phyloP scores from a whole-genome alignment of 2,888 invertebrate species.

The Drosophila mayaguana region DNA sequence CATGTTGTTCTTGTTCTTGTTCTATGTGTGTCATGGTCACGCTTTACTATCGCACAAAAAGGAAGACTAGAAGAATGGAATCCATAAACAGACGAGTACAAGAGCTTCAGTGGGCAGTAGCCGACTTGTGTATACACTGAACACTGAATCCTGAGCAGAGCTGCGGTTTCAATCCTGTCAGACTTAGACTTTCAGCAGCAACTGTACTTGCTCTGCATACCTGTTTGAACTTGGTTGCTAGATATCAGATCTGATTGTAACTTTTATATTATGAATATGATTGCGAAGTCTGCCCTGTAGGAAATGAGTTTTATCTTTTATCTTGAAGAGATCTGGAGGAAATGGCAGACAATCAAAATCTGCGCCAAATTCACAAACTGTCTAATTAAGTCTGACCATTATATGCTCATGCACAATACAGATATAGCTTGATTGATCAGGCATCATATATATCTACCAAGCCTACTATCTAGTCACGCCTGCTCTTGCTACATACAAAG shows the following conservation, averaged over 20 bases:
- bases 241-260: not conserved
- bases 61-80: slow-evolving; percentile 53
- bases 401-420: not conserved
- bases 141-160: not conserved
- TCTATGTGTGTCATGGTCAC: slow-evolving; percentile 6
- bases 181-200: not conserved
- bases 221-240: not conserved
- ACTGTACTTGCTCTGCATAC: not conserved
- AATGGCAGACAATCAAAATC: not conserved
- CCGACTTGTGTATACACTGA: slow-evolving; percentile 3
- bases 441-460: not conserved
- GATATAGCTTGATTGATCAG: not conserved
- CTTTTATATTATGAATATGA: not conserved
- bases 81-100: slow-evolving; percentile 5
- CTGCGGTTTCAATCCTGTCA: too few relatives aligned
- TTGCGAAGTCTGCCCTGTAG: not conserved
- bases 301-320: not conserved
- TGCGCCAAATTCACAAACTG: not conserved
- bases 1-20: slow-evolving; percentile 7
- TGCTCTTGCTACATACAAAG: not conserved
- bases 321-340: not conserved
- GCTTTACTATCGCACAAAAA: slow-evolving; percentile 21
- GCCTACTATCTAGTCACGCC: not conserved
- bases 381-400: not conserved
- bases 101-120: not conserved